Base-by-base conservation (phyloP, 2,888 invertebrate species). In the Notodonta ziczac region DNA sequence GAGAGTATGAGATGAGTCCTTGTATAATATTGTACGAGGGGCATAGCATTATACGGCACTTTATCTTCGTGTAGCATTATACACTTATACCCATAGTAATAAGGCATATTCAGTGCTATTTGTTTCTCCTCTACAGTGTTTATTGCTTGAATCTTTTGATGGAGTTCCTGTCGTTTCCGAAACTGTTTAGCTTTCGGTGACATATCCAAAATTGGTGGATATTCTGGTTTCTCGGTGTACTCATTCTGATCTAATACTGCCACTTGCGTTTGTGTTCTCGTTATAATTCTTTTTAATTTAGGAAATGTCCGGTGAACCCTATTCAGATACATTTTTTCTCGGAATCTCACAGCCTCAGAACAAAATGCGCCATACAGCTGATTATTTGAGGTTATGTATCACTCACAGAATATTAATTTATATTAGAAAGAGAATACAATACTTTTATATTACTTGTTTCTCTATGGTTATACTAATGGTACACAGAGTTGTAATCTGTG, bases 51-150 rank as follows among this genome's bases (percentile, higher is more conserved):
- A 76, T 97, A 97, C 0, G 96, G 96, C 35, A 94, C 72, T 13
- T 72, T 72, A 56, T 94, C 87, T 80, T 97, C 97, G 3, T 89
- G 84, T 5, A 97, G 81, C 76, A 95, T 87, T 2, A 95, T 85
- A 62, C 95, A 94, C 77, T 94, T 95, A 92, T 95, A 97, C 2
- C 98, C 98, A 84, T 97, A 98, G 84, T 96, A 97, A 57, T 95
- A 94, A 0, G 97, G 97, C 95, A 97, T 96, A 83, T 98, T 98
- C 35, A 98, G 79, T 73, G 96, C 97, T 58, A 97, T 95, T 74
- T 97, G 94, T 81, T 98, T 98, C 83, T 97, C 97, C 89, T 98
- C 98, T 0, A 97, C 95, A 0, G 97, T 97, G 61, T 95, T 94
- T 12, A 96, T 77, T 1, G 92, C 84, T 81, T 94, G 94, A 13